A percentile compares a stretch with the other conserved stretches of the same genome.
Evolutionary conservation across 2,888 invertebrate species (phyloP).

Genomic region (Lasioglossum marginatum): DNA sequence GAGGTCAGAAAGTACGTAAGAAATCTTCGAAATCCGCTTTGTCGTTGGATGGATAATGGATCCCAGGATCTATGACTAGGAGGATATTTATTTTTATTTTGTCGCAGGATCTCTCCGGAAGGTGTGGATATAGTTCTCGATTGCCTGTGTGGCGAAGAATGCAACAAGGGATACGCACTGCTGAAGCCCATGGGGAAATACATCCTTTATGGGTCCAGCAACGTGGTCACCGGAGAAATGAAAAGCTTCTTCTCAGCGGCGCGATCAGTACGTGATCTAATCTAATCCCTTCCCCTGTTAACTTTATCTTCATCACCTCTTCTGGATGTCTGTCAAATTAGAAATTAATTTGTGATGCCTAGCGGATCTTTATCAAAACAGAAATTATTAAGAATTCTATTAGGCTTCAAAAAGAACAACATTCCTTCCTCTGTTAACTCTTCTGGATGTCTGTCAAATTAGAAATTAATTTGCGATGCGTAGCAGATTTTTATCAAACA

Average conservation of each 20-base stretch:
- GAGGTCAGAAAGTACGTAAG: slow-evolving; percentile 93
- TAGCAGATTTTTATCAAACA: not conserved
- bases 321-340: not conserved
- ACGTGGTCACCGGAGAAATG: slow-evolving; percentile 95
- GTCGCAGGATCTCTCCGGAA: slow-evolving; percentile 88
- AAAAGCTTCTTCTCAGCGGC: slow-evolving; percentile 96
- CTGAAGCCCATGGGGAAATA: slow-evolving; percentile 96
- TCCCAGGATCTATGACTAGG: slow-evolving; percentile 4
- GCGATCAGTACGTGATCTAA: slow-evolving; percentile 88
- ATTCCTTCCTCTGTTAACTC: not conserved
- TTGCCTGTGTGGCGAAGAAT: slow-evolving; percentile 95
- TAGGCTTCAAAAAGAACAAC: no score
- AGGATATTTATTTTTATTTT: not conserved
- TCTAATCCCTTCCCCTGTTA: not conserved
- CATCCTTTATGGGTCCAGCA: slow-evolving; percentile 94
- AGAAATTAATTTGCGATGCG: no score
- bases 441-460: no score
- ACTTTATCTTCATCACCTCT: not conserved
- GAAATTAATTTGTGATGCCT: not conserved
- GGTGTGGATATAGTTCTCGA: slow-evolving; percentile 95
- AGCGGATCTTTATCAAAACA: no score
- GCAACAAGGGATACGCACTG: slow-evolving; percentile 92
- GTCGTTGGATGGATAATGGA: not conserved
- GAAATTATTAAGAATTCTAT: no score
- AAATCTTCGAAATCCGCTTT: not conserved